Base-by-base conservation (phyloP, 2,113 vertebrate species). In the Phylloscopus trochilus region DNA sequence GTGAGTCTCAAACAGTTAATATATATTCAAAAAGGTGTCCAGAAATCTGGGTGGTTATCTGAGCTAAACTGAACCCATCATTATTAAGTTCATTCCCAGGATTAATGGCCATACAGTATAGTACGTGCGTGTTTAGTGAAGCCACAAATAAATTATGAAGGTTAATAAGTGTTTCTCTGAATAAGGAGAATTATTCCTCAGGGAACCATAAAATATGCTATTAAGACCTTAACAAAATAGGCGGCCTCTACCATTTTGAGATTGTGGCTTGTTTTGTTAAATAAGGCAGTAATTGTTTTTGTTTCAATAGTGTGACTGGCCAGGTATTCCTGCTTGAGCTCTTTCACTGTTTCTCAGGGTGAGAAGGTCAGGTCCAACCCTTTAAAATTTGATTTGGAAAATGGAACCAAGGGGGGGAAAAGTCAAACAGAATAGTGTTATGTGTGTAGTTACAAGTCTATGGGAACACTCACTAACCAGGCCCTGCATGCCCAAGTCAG, bases 341-440 rank as follows among this genome's bases (percentile, higher is more conserved):
- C 91, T 88, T 91, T 97, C 96, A 94, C 75, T 94, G 47, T 91
- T 97, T 96, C 84, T 70, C 41, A 83, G 53, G 87, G 95, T 96
- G 81, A 94, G 55, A 84, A 97, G 91, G 83, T 96, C 88, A 96
- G 72, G 89, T 70, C 37, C 53, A 85, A 46, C 51, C 79, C 75
- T 97, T 97, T 97, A 96, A 94, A 92, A 93, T 93, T 96, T 96
- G 96, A 96, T 96, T 96, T 95, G 93, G 93, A 97, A 96, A 96
- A 94, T 74, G 67, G 75, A 92, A 94, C 41, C 44, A 63, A 74
- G 73, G 46, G 51, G 8, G 37, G 17, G 2, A 6, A 14, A 70
- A 62, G 80, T 89, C 70, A 90, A 63, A 91, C 67, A 95, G 92
- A 95, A 80, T 8, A 4, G 74, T 26, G 72, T 91, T 96, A 94